Conservation (phyloP, 2,888 invertebrate species). For the Neria commutata region DNA sequence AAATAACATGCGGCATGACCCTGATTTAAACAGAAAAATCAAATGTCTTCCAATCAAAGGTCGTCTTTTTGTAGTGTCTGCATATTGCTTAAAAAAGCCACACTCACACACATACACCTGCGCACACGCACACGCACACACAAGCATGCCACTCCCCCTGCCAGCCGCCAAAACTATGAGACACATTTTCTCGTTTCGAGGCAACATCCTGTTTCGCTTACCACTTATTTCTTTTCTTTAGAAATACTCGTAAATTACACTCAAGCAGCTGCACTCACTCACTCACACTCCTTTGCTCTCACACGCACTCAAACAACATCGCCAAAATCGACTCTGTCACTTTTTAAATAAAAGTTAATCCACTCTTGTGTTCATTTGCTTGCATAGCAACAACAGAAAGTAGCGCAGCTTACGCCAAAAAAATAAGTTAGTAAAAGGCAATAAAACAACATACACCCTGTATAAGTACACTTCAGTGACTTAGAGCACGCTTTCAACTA, state of each 20-base stretch:
- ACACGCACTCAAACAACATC: too few species aligned
- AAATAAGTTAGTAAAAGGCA: too few species aligned
- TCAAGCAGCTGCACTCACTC: not conserved
- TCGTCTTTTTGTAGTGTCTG: constrained; percentile 60
- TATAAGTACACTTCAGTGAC: too few species aligned
- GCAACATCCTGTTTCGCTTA: constrained; percentile 3
- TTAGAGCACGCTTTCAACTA: too few species aligned
- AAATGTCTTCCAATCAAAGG: constrained; percentile 63
- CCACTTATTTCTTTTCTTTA: not conserved
- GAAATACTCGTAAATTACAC: too few species aligned
- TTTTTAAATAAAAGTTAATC: too few species aligned
- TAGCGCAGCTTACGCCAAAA: too few species aligned
- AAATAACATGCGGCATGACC: constrained; percentile 59
- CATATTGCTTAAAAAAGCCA: constrained; percentile 45
- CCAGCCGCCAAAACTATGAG: constrained; percentile 17
- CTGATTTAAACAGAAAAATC: constrained; percentile 62
- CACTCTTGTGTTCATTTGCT: constrained; percentile 16
- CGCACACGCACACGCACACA: constrained; percentile 10
- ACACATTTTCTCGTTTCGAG: constrained; percentile 14
- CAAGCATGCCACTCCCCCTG: constrained; percentile 32
- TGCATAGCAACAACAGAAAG: too few species aligned
- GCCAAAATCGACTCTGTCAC: too few species aligned
- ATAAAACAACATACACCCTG: too few species aligned
- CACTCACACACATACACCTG: constrained; percentile 6
- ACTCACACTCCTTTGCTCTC: constrained; percentile 4